These are phyloP conservation scores for Odocoileus virginianus DNA, from an alignment of 2,113 vertebrate species.

Conservation along the genomic window DNA sequence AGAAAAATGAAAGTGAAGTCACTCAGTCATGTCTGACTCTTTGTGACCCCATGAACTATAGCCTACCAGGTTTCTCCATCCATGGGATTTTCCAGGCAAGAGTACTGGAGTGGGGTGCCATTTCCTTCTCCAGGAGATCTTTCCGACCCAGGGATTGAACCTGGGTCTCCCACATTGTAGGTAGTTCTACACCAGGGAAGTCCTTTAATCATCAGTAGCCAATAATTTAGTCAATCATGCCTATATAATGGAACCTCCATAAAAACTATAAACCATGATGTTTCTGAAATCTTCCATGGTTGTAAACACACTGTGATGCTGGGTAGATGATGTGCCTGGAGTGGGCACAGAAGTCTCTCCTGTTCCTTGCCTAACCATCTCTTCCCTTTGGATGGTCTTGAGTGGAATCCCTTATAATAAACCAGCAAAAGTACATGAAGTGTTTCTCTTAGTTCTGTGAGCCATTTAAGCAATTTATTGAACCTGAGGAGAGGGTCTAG, in stretches of 20 bases:
- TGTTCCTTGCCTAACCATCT: neutral
- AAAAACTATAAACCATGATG: neutral
- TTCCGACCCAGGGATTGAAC: neutral
- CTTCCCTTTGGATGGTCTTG: neutral
- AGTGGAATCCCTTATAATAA: neutral
- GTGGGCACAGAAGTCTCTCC: neutral
- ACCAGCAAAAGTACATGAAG: neutral
- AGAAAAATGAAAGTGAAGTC: neutral
- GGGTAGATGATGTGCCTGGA: neutral
- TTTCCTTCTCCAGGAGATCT: neutral
- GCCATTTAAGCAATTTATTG: neutral
- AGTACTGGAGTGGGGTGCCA: neutral
- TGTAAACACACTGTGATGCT: neutral
- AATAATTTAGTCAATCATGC: neutral
- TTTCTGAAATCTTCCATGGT: neutral
- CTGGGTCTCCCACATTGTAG: neutral
- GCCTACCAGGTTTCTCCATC: neutral
- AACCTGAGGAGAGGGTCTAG: neutral
- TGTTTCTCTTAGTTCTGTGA: neutral
- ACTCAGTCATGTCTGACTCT: fast-evolving
- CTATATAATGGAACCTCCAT: neutral
- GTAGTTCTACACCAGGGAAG: neutral
- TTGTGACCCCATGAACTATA: fast-evolving
- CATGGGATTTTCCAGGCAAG: neutral
- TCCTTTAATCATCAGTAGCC: neutral